Evolutionary conservation across 2,888 invertebrate genomes (phyloP).

Genomic region (Clunio marinus): DNA sequence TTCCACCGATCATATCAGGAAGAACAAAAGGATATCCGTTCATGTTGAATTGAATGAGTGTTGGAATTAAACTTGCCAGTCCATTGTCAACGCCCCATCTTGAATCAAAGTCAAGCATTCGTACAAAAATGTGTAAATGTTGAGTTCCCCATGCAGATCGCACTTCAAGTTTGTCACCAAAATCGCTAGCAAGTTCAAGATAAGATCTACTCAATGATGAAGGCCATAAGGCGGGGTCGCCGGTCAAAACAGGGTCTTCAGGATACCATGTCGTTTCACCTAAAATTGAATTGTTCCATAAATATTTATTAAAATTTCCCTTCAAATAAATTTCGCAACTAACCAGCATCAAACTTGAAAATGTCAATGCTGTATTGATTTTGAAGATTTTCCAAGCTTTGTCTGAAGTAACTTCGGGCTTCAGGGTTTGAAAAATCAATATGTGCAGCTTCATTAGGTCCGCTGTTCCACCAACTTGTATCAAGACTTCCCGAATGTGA

Average conservation of each 20-base stretch:
- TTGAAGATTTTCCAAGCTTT: slow-evolving; percentile 50
- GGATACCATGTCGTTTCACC: slow-evolving; percentile 71
- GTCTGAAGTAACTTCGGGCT: slow-evolving; percentile 53
- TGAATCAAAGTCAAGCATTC: slow-evolving; percentile 76
- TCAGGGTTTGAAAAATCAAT: slow-evolving; percentile 60
- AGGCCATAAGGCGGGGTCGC: slow-evolving; percentile 51
- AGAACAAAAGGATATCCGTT: slow-evolving; percentile 31
- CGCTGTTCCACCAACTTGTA: slow-evolving; percentile 45
- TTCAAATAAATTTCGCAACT: too few relatives aligned
- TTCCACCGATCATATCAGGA: slow-evolving; percentile 65
- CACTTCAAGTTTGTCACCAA: slow-evolving; percentile 65
- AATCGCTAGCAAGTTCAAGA: slow-evolving; percentile 56
- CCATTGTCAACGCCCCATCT: slow-evolving; percentile 67
- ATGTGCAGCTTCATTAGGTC: slow-evolving; percentile 49
- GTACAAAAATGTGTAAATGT: slow-evolving; percentile 63
- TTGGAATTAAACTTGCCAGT: slow-evolving; percentile 66
- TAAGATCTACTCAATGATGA: slow-evolving; percentile 57
- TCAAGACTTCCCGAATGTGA: slow-evolving; percentile 45
- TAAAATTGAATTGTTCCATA: slow-evolving; percentile 49
- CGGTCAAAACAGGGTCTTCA: slow-evolving; percentile 46
- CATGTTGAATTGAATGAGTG: slow-evolving; percentile 56
- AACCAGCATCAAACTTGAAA: slow-evolving; percentile 74
- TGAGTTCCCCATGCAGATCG: slow-evolving; percentile 69
- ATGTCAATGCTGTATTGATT: slow-evolving; percentile 60
- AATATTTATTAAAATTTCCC: too few relatives aligned